Base-by-base conservation (phyloP, 2,888 invertebrate species). In the Marasmarcha lunaedactyla region DNA sequence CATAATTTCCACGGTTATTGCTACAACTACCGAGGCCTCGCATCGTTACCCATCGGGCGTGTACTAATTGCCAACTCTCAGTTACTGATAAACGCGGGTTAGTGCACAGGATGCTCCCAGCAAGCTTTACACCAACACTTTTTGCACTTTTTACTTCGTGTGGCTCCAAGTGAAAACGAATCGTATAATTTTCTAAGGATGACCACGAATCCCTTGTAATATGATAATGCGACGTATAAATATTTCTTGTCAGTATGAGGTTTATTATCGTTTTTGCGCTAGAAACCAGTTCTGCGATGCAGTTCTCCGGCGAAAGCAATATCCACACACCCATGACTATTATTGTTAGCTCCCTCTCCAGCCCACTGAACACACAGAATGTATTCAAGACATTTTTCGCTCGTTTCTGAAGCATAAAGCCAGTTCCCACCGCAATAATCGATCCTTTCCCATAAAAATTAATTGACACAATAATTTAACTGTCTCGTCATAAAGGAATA, bases 151-250 rank as follows among this genome's bases (percentile, higher is more conserved):
- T 68, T 63, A 49, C 51, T 47, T 41, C 52, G 45, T 47, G 60
- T 54, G 60, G 63, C 68, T 68, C 63, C 62, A 57, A 77, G 71
- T 76, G 71, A 77, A 81, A 81, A 74, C 62, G 70, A 71, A 74
- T 63, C 69, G 72, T 64, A 74, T 76, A 72, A 78, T 81, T 79
- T 77, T 71, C 72, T 71, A 71, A 72, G 64, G 66, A 71, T 71
- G 68, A 70, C 73, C 77, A 78, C 74, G 72, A 70, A 69, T 73
- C 77, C 65, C 76, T 56, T 77, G 83, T 81, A 79, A 77, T 81
- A 83, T 83, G 79, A 79, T 83, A 83, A 83, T 81, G 71, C 59
- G 59, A 65, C 59, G 65, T 73, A 79, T 78, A 78, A 76, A 77
- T 79, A 74, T 78, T 79, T 74, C 68, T 78, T 77, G 71, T 67